Evolutionary conservation across 2,888 invertebrate genomes (phyloP), one percentile per base, ranked within the genome.

Genomic region (Leistus spinibarbis): DNA sequence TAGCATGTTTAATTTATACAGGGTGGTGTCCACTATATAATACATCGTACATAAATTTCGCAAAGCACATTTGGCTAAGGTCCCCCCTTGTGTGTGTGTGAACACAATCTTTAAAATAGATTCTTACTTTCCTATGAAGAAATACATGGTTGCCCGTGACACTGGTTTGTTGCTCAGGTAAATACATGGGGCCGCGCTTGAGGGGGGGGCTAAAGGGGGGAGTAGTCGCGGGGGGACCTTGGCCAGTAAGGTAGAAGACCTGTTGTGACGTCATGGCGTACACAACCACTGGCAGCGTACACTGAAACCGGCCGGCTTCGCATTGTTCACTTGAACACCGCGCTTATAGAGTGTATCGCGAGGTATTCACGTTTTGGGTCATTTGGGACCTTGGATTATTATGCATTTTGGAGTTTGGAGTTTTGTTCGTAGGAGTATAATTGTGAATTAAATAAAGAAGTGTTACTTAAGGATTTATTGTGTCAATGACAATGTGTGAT

Each of bases 181-280:
- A 22, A 17, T 20, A 7, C 17, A 63, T 16, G 17, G 13, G 65
- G 13, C n/a, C n/a, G 65, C n/a, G n/a, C n/a, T n/a, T 13, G 77
- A 78, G 79, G 79, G 79, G 80, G 80, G 78, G 76, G 76, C 60
- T 78, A 78, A 78, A 77, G 72, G 75, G 66, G 76, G 9, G 57
- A n/a, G 17, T 57, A 16, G 9, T 7, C 16, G 57, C 5, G 20
- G n/a, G n/a, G 20, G 23, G 4, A 22, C 22, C n/a, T n/a, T 23
- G 22, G 63, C 63, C 78, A 80, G 80, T 83, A 84, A 84, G 84
- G 85, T 85, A 84, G 84, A 84, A 85, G 71, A 85, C 85, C 85
- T 85, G 85, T 83, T 82, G 83, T 85, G 84, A 85, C 85, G 85
- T 85, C 85, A 85, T 81, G 66, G 78, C 13, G 7, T 19, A 13